Base-by-base conservation (phyloP, 2,888 invertebrate species). In the Torymus auratus region DNA sequence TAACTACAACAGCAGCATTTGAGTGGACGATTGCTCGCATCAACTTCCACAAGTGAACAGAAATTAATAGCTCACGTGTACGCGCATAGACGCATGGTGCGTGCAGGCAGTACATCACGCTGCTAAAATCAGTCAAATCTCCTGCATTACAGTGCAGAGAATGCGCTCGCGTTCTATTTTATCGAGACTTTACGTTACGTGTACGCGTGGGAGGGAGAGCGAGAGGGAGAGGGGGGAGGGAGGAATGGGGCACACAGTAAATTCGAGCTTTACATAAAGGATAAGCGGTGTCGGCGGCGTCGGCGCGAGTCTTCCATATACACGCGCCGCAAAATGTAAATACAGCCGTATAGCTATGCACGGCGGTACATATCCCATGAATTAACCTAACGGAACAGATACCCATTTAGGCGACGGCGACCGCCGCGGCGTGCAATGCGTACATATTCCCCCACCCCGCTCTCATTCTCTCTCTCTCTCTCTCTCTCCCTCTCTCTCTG, bases 321-420 rank as follows among this genome's bases (percentile, higher is more conserved):
- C 50, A 28, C 28, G 2, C 61, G 15, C 68, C 53, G 53, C 68
- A 55, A 70, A 60, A 70, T 70, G 70, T 70, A 60, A 60, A 70
- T 70, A 20, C 60, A 17, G 69, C 12, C 7, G 28, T 28, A 28
- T 12, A 13, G 15, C 53, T 14, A 2, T 15, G 56, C 41, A 28
- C 28, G 4, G 17, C 52, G 5, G n/a, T 23, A 55, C 55, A 68
- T 60, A 50, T 60, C 70, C 61, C 52, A 61, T 71, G 71, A 71
- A 71, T 61, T 71, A 71, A 71, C 71, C 28, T 20, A 58, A 71
- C 20, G 61, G 71, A 61, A 71, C 52, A 71, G 52, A 71, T 71
- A 71, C 52, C 52, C 55, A 68, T 52, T 71, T 70, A 70, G 17
- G 50, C 58, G 55, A 70, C 28, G 28, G 28, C 28, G 28, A 4